Conservation (phyloP, 1,140 invertebrate genomes). For the Pseudomyrmex dendroicus region DNA sequence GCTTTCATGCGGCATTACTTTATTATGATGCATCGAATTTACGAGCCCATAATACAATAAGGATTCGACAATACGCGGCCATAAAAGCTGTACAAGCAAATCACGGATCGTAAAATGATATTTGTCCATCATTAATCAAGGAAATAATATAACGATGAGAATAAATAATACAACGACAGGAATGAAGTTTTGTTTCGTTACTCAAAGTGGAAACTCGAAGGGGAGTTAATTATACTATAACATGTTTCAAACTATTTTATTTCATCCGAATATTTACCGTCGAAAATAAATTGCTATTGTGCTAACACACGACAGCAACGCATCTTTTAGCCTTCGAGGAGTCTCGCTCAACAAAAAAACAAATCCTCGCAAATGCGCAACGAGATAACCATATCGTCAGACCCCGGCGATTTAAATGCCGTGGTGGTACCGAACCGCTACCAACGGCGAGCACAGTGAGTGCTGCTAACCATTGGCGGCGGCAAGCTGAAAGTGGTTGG, state of each 20-base stretch:
- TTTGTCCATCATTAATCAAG: neutral
- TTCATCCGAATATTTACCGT: neutral
- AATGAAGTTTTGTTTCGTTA: neutral
- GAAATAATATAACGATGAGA: neutral
- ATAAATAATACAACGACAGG: neutral
- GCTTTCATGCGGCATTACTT: constrained; percentile 2
- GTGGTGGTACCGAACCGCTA: neutral
- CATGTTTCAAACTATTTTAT: too few relatives aligned
- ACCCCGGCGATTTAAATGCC: constrained; percentile 25
- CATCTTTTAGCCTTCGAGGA: too few relatives aligned
- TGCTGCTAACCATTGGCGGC: neutral
- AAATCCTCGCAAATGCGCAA: neutral
- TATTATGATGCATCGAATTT: constrained; percentile 10
- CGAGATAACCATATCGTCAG: neutral
- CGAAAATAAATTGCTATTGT: neutral
- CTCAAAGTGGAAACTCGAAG: neutral
- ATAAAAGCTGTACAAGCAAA: neutral
- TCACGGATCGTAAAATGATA: constrained; percentile 8
- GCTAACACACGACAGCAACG: neutral
- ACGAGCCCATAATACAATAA: neutral
- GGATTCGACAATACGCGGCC: neutral
- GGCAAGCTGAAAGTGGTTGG: constrained; percentile 34
- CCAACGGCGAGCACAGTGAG: neutral
- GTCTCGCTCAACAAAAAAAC: too few relatives aligned
- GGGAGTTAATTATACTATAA: neutral